These are phyloP conservation scores for Hyperoodon ampullatus DNA, from an alignment of 2,113 vertebrate species.

Conservation along the genomic window DNA sequence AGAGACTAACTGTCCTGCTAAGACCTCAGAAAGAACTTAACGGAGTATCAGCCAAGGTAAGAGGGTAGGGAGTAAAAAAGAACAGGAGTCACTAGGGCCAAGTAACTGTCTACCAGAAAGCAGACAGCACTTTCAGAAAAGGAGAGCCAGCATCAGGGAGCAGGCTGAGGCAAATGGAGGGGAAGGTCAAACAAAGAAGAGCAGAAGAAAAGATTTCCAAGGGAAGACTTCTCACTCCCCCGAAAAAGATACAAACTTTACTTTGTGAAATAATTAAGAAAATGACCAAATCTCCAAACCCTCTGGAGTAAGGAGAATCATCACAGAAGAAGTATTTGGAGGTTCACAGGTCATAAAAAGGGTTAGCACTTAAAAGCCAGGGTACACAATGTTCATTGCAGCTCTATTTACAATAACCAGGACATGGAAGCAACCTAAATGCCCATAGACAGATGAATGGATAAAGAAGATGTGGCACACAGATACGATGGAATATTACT, in stretches of 20 bases:
- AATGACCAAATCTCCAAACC: not conserved
- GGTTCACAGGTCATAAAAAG: not conserved
- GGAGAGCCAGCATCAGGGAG: conserved; percentile 60
- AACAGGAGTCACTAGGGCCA: conserved; percentile 62
- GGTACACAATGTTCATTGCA: conserved; percentile 8
- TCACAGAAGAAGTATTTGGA: not conserved
- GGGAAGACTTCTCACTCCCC: not conserved
- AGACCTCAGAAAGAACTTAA: conserved; percentile 78
- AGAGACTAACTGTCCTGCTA: conserved; percentile 76
- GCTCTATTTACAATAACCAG: too few species aligned
- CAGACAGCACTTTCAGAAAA: conserved; percentile 69
- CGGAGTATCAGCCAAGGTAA: conserved; percentile 77
- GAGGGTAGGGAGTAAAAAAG: conserved; percentile 62
- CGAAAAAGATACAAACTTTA: not conserved
- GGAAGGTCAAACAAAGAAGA: conserved; percentile 72
- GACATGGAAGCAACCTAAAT: too few species aligned
- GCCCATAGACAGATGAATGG: too few species aligned
- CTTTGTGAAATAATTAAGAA: not conserved
- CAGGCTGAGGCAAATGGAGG: conserved; percentile 70
- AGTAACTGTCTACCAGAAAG: conserved; percentile 67
- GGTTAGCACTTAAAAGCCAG: conserved; percentile 45
- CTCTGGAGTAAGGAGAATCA: not conserved
- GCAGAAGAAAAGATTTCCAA: not conserved
- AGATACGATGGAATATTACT: too few species aligned
- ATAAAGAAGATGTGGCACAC: too few species aligned